Conservation (phyloP, 2,888 invertebrate species). For the Formica aserva region DNA sequence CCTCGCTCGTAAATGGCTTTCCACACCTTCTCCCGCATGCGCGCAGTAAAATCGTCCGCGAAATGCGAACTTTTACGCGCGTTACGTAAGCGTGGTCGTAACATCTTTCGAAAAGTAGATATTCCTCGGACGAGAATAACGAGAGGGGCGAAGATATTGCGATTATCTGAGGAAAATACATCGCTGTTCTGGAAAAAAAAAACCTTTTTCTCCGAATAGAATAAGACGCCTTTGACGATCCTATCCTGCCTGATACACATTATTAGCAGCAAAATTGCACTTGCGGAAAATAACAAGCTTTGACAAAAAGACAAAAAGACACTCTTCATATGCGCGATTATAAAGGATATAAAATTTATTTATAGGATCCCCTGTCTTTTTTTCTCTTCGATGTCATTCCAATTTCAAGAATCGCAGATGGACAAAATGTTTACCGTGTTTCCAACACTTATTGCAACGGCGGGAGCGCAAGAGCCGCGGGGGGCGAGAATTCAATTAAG, state of each 20-base stretch:
- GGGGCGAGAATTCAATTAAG: conserved; percentile 72
- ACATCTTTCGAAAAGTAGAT: not conserved
- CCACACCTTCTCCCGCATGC: not conserved
- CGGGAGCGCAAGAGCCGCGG: conserved; percentile 6
- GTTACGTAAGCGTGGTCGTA: conserved; percentile 9
- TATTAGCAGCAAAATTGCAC: not conserved
- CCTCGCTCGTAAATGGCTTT: conserved; percentile 28
- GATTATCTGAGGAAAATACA: not conserved
- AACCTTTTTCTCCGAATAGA: not conserved
- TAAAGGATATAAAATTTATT: not conserved
- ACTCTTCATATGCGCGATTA: not conserved
- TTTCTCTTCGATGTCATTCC: not conserved
- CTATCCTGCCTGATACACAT: not conserved
- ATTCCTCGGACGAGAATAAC: not conserved
- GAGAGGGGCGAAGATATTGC: not conserved
- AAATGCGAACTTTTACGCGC: conserved; percentile 28
- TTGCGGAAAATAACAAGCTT: not conserved
- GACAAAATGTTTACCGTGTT: conserved; percentile 62
- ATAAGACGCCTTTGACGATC: not conserved
- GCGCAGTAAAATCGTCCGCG: conserved; percentile 28
- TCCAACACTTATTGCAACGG: conserved; percentile 51
- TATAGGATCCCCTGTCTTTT: not conserved
- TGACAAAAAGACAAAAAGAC: not conserved
- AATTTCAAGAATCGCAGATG: conserved; percentile 22
- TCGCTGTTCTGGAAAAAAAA: too few species aligned